Evolutionary conservation across 1,140 invertebrate genomes (phyloP).

Genomic region (Aphidius ervi): DNA sequence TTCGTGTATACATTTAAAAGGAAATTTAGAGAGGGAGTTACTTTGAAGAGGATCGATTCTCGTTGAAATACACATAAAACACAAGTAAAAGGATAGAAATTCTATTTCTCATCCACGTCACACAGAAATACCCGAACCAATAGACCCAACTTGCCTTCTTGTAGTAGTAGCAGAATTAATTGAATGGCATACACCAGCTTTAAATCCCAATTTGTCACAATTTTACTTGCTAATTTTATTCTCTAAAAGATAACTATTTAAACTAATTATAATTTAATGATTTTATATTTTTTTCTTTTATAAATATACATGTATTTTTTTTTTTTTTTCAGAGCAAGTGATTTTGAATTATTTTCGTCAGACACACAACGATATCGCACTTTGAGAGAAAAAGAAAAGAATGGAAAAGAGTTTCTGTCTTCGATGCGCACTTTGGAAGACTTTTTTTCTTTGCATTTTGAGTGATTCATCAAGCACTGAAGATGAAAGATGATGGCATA

Average conservation of each 20-base stretch:
- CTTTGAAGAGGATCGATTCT: constrained; percentile 12
- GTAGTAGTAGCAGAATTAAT: constrained; percentile 4
- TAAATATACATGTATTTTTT: too few relatives aligned
- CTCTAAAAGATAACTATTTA: background rate
- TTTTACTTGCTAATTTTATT: background rate
- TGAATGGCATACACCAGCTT: background rate
- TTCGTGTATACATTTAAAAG: background rate
- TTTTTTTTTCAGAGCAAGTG: too few relatives aligned
- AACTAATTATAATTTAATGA: too few relatives aligned
- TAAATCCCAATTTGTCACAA: background rate
- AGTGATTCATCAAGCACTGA: constrained; percentile 31
- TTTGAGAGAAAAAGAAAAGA: background rate
- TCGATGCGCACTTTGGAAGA: constrained; percentile 18
- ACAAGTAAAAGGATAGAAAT: background rate
- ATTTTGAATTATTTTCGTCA: too few relatives aligned
- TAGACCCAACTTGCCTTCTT: background rate
- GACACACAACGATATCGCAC: too few relatives aligned
- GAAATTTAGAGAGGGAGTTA: too few relatives aligned
- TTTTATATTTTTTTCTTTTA: too few relatives aligned
- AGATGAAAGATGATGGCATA: constrained; percentile 37
- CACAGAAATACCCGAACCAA: background rate
- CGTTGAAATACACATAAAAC: background rate
- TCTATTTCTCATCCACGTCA: constrained; percentile 6
- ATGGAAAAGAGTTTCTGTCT: background rate
- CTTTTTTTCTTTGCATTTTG: constrained; percentile 11